A percentile compares a stretch with the other conserved stretches of the same genome.
Evolutionary conservation across 1,140 invertebrate genomes (phyloP).

Genomic region (Reticulitermes speratus): DNA sequence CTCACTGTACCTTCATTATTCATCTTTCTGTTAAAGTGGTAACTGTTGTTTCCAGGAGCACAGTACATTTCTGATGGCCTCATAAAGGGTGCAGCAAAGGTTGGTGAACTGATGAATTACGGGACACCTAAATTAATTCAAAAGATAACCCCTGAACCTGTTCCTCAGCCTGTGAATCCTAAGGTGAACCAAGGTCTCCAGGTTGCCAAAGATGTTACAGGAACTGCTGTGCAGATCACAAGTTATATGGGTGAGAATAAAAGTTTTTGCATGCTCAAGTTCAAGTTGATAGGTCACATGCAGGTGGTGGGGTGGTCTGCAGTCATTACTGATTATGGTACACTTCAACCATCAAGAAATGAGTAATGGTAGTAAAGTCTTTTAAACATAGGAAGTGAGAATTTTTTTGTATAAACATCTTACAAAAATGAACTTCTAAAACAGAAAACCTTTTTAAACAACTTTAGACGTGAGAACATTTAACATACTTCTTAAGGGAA

Average conservation of each 20-base stretch:
- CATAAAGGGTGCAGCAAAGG: conserved; percentile 63
- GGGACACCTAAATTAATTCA: conserved; percentile 61
- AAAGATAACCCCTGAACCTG: conserved; percentile 51
- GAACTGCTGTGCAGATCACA: conserved; percentile 60
- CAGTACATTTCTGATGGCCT: conserved; percentile 63
- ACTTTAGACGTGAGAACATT: no score
- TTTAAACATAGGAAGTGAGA: neutral
- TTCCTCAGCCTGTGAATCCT: conserved; percentile 47
- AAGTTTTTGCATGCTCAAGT: neutral
- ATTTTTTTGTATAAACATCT: no score
- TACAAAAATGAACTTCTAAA: no score
- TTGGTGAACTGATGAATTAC: conserved; percentile 57
- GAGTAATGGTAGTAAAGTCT: neutral
- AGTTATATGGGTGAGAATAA: conserved; percentile 55
- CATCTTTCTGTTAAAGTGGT: no score
- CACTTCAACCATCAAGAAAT: neutral
- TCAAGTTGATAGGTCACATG: conserved; percentile 32
- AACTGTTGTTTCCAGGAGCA: conserved; percentile 52
- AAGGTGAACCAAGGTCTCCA: conserved; percentile 57
- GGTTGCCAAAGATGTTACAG: conserved; percentile 61
- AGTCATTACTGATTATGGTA: neutral
- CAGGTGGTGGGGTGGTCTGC: neutral
- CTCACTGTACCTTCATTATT: no score
- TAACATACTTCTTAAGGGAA: no score
- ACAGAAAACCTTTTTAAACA: no score